Evolutionary conservation across 2,888 invertebrate genomes (phyloP).

Genomic region (Diarsia mendica): DNA sequence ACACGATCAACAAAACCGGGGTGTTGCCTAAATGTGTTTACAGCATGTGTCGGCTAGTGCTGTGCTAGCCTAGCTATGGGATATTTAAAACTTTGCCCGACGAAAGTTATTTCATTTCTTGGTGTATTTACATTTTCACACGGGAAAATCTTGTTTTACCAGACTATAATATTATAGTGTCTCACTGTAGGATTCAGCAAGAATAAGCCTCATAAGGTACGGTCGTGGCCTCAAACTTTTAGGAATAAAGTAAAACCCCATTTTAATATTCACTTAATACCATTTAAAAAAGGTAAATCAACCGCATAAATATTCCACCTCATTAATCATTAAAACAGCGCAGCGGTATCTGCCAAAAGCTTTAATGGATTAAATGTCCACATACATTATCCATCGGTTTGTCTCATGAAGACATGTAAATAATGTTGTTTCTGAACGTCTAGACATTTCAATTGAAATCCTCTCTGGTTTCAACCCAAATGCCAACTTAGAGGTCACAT

Average conservation of each 20-base stretch:
- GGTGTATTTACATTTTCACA: background rate
- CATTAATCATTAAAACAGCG: constrained; percentile 11
- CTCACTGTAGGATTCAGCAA: background rate
- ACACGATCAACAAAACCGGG: constrained; percentile 27
- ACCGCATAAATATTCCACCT: background rate
- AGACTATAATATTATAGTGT: background rate
- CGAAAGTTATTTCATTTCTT: constrained; percentile 7
- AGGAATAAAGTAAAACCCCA: background rate
- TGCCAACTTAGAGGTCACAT: constrained; percentile 41
- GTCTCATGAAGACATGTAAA: background rate
- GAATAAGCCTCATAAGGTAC: background rate
- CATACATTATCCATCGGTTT: constrained; percentile 15
- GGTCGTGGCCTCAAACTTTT: background rate
- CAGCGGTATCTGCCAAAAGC: background rate
- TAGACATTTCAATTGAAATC: constrained; percentile 43
- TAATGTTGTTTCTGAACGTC: constrained; percentile 34
- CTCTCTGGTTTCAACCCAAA: constrained; percentile 42
- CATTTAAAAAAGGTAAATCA: background rate
- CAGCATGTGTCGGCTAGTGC: constrained; percentile 14
- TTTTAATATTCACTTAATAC: background rate
- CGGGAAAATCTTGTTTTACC: background rate
- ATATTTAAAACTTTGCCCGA: constrained; percentile 21
- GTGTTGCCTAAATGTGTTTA: constrained; percentile 38
- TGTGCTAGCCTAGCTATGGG: background rate
- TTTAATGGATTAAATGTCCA: constrained; percentile 14